Evolutionary conservation across 2,113 vertebrate species (phyloP), one percentile per base, ranked within the genome.

Genomic region (Coreoperca whiteheadi): DNA sequence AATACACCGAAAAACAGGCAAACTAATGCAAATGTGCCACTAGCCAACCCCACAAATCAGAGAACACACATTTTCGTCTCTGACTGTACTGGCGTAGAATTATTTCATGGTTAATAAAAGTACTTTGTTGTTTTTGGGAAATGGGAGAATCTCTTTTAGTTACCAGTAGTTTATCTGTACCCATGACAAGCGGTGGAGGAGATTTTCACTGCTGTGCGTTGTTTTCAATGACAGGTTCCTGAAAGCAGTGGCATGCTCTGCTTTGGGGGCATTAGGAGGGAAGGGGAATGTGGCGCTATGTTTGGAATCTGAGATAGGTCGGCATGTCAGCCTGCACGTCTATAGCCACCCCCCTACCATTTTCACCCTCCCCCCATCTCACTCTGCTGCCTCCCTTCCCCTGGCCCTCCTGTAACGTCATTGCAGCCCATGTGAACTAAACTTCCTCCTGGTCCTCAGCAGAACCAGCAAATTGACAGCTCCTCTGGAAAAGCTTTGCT

Each of bases 281-380:
- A 79, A 69, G 74, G 41, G 83, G 89, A 92, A 94, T 94, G 93
- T 94, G 86, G 71, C 89, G 81, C 92, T 90, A 94, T 94, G 93
- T 90, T 89, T 91, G 93, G 93, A 94, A 94, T 95, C 87, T 81
- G 78, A 91, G 88, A 89, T 67, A 86, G 77, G 77, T 86, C 74
- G 18, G 59, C 77, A 84, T 89, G 92, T 88, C 94, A 93, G 89
- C 90, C 90, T 59, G 78, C 92, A 92, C 71, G 89, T 93, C 92
- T 89, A 84, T 84, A n/a, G 65, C 80, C 85, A 56, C 76, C 70
- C 66, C 21, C 63, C 21, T 46, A 71, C 61, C 73, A 67, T 41
- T 37, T 73, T 74, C 48, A n/a, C 82, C 61, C 74, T 14, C 41
- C 60, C 37, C 71, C 64, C 48, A 64, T 53, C 79, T 74, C 66